These are phyloP conservation scores for Fissipunctia ypsillon DNA, from an alignment of 2,888 invertebrate genomes.

Conservation along the genomic window DNA sequence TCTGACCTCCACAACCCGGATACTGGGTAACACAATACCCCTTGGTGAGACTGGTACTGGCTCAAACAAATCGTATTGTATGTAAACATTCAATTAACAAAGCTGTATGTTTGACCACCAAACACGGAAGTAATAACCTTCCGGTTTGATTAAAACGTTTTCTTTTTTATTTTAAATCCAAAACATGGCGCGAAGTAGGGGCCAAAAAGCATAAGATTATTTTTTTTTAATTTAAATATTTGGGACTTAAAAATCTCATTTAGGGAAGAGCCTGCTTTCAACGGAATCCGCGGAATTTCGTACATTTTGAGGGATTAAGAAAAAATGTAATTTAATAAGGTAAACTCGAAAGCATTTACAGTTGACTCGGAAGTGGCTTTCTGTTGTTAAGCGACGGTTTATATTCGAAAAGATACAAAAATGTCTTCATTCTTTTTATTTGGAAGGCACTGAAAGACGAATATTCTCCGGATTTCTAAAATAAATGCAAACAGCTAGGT, in stretches of 20 bases:
- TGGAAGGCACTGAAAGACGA: background rate
- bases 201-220: constrained; percentile 33
- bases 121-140: constrained; percentile 23
- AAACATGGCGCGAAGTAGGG: constrained; percentile 30
- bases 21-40: background rate
- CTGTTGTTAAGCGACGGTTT: constrained; percentile 23
- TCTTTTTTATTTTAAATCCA: constrained; percentile 32
- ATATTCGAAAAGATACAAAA: constrained; percentile 6
- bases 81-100: constrained; percentile 14
- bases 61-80: background rate
- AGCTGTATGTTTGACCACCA: constrained; percentile 18
- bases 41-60: background rate
- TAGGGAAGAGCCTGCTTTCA: constrained; percentile 44
- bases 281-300: constrained; percentile 44
- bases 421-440: constrained; percentile 14
- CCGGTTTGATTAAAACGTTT: constrained; percentile 33
- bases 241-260: constrained; percentile 51
- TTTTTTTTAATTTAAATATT: constrained; percentile 56
- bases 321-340: constrained; percentile 54
- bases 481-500: background rate
- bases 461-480: background rate
- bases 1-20: background rate
- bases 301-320: constrained; percentile 55
- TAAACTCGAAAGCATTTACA: constrained; percentile 47
- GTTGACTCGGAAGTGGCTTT: constrained; percentile 28